These are phyloP conservation scores for Varanus komodoensis DNA, from an alignment of 2,113 vertebrate species.

Conservation along the genomic window DNA sequence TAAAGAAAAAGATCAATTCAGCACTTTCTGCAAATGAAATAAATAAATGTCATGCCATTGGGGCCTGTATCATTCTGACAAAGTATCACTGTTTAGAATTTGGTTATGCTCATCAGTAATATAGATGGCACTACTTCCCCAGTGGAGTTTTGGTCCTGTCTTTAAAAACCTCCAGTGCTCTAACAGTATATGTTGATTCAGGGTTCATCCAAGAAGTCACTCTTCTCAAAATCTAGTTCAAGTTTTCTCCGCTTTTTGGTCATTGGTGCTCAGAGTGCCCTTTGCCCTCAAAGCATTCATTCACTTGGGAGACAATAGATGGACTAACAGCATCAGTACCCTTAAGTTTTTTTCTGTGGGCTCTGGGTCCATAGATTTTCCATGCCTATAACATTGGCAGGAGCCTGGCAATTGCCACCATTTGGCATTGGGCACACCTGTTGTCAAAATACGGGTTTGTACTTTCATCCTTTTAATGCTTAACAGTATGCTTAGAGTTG, in stretches of 20 bases:
- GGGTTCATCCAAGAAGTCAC: background rate
- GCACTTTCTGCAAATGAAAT: background rate
- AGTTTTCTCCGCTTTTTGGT: background rate
- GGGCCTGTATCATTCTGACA: constrained; percentile 49
- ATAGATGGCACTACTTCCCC: background rate
- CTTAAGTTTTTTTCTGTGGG: background rate
- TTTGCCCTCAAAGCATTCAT: background rate
- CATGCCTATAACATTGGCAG: background rate
- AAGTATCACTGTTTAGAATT: constrained; percentile 42
- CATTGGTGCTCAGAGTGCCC: background rate
- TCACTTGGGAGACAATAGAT: background rate
- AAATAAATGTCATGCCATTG: constrained; percentile 15
- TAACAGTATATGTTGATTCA: background rate
- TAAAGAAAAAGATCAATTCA: constrained; percentile 25
- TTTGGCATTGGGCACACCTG: background rate
- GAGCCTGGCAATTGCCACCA: background rate
- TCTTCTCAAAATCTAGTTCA: background rate
- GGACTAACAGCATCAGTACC: background rate
- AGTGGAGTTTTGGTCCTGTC: background rate
- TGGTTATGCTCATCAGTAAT: constrained; percentile 56
- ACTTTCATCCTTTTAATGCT: background rate
- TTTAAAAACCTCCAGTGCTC: background rate
- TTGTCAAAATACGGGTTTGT: background rate
- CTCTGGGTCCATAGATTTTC: background rate
- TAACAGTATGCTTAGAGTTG: background rate